Conservation (phyloP, 2,113 vertebrate genomes). For the Desmodus rotundus region DNA sequence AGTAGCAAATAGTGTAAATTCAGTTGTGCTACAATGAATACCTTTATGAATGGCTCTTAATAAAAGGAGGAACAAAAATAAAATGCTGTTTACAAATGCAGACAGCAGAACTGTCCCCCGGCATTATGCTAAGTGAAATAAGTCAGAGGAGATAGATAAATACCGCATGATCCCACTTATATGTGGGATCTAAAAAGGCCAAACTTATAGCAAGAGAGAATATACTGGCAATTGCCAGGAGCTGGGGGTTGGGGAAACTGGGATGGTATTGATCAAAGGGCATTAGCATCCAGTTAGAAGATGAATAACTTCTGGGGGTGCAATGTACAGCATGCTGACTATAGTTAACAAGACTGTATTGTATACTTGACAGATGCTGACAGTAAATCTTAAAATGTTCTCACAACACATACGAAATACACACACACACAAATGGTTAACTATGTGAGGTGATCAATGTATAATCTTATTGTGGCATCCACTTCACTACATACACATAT, state of each 20-base stretch:
- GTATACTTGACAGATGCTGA: not conserved
- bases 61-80: not conserved
- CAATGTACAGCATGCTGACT: not conserved
- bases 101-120: not conserved
- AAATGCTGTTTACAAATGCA: not conserved
- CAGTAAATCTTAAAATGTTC: not conserved
- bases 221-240: not conserved
- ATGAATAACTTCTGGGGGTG: not conserved
- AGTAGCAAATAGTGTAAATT: not conserved
- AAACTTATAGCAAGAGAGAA: not conserved
- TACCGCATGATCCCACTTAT: not conserved
- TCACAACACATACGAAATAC: not conserved
- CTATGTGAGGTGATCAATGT: not conserved
- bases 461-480: not conserved
- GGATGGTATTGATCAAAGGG: not conserved
- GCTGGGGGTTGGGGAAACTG: not conserved
- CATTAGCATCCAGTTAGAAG: not conserved
- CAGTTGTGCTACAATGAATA: not conserved
- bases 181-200: not conserved
- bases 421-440: not conserved
- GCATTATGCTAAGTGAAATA: not conserved
- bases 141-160: not conserved
- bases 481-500: not conserved
- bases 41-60: not conserved
- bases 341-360: not conserved